phyloP scores from a whole-genome alignment of 1,140 invertebrate genomes.

The Myzus persicae region DNA sequence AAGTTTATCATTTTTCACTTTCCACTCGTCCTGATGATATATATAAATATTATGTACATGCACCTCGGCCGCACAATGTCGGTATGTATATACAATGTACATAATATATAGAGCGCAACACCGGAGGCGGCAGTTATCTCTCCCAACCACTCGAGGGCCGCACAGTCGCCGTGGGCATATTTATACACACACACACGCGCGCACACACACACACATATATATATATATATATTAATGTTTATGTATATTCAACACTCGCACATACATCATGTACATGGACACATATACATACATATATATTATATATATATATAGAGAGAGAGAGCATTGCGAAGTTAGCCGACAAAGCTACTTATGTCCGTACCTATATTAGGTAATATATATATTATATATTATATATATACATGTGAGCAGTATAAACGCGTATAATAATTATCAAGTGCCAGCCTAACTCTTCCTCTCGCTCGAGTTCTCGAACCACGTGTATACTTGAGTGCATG shows the following conservation, averaged over 20 bases:
- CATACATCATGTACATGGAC: too few species aligned
- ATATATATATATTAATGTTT: not conserved
- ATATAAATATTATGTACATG: not conserved
- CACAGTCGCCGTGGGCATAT: not conserved
- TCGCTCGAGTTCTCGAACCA: not conserved
- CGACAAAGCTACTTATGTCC: not conserved
- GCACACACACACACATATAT: not conserved
- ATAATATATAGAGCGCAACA: not conserved
- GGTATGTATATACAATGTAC: not conserved
- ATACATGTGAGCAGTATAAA: not conserved
- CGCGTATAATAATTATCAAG: conserved; percentile 33
- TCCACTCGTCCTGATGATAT: not conserved
- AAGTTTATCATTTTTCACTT: conserved; percentile 26
- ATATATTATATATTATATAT: too few species aligned
- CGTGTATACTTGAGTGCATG: not conserved
- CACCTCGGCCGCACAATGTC: not conserved
- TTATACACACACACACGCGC: not conserved
- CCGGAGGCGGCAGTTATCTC: not conserved
- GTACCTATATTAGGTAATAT: too few species aligned
- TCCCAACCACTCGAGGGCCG: not conserved
- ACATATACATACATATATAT: not conserved
- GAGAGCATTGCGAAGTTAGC: not conserved
- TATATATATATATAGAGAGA: not conserved
- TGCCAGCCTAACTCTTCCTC: not conserved
- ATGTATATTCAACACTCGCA: not conserved